A percentile compares a stretch with the other conserved stretches of the same genome.
phyloP scores from a whole-genome alignment of 2,797 vertebrate species.

The Sebastes taczanowskii region DNA sequence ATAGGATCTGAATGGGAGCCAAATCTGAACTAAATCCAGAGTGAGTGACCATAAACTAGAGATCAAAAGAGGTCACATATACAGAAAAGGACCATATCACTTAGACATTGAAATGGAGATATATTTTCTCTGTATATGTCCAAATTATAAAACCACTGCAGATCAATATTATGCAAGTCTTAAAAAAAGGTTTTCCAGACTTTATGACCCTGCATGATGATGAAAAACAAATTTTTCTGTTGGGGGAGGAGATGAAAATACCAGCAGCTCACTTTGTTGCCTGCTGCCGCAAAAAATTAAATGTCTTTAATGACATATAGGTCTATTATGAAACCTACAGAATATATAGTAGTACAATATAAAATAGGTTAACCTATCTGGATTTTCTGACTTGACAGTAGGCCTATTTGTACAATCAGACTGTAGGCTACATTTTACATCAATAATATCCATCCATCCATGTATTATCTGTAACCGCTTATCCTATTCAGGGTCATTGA shows the following conservation, averaged over 20 bases:
- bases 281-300: not conserved
- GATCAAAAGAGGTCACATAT: not conserved
- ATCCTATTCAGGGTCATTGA: no score
- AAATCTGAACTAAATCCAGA: not conserved
- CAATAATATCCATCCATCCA: not conserved
- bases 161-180: not conserved
- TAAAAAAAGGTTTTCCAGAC: not conserved
- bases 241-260: not conserved
- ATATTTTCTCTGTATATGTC: not conserved
- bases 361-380: not conserved
- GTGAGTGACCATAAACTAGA: not conserved
- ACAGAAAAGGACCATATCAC: not conserved
- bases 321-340: not conserved
- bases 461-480: no score
- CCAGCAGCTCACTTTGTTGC: not conserved
- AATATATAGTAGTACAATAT: not conserved
- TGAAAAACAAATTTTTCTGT: not conserved
- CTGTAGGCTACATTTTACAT: not conserved
- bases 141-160: not conserved
- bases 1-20: not conserved
- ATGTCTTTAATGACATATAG: not conserved
- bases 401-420: no score
- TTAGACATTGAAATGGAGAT: not conserved
- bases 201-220: not conserved
- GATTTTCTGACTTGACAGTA: not conserved